Base-by-base conservation (phyloP, 2,797 vertebrate genomes). In the Alauda arvensis region DNA sequence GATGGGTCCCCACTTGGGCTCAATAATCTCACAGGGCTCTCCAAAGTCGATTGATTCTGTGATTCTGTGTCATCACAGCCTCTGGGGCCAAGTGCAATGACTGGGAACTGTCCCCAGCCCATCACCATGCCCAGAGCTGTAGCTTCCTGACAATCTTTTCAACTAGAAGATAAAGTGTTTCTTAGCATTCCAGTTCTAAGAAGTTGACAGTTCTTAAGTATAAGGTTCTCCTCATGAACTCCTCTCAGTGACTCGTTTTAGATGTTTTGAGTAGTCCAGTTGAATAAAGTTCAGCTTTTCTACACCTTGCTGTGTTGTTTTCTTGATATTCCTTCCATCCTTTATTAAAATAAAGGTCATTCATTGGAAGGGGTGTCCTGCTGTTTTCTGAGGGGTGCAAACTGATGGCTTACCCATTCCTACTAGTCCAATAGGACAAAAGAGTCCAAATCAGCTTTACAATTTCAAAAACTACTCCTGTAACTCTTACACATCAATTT, bases 171-270 rank as follows among this genome's bases (percentile, higher is more conserved):
- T 53, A 1, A 43, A 23, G 12, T 3, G 48, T 48, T 70, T 26
- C 16, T 17, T 14, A 29, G 1, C 0, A 0, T 19, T 55, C 6
- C 12, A 1, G 6, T 33, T 40, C 4, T 14, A 33, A 10, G 2
- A 70, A 45, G 2, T 24, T 19, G 3, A 24, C 5, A 4, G 2
- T 1, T 24, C 53, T 46, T 33, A 48, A 29, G 19, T 15, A 9
- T 17, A 48, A 55, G 1, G 4, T 25, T 33, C 24, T 55, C 10
- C 6, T 6, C 3, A 5, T 9, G 18, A 23, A 45, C 2, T 29
- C 8, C 6, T 39, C 15, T 18, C 5, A 19, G 4, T 0, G 0
- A 9, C 5, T 39, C 1, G 0, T 28, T 61, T 26, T 39, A 4
- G 3, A 16, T 39, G 33, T n/a, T 55, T 33, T 5, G 6, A 11